These are phyloP conservation scores for Pocillopora meandrina DNA, from an alignment of 92 coral and sea anemone genomes.

Conservation along the genomic window DNA sequence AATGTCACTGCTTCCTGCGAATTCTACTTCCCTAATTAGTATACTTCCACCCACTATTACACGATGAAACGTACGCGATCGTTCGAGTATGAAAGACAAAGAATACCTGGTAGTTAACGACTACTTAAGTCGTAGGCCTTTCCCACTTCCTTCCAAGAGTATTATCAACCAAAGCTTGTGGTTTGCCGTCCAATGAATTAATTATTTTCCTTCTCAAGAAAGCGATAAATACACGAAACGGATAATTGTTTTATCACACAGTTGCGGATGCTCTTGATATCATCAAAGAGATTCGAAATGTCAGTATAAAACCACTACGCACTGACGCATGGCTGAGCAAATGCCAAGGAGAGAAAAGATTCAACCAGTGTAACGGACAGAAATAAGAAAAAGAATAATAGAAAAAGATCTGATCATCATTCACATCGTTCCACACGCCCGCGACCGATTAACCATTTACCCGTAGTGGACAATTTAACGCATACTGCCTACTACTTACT, in stretches of 20 bases:
- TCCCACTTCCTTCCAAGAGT: slow-evolving; percentile 6
- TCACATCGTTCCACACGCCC: not conserved
- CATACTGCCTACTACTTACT: not conserved
- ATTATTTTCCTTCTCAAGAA: not conserved
- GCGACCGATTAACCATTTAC: not conserved
- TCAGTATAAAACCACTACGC: slow-evolving; percentile 7
- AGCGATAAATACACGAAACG: slow-evolving; percentile 3
- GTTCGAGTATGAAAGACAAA: slow-evolving; percentile 8
- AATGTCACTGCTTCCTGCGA: slow-evolving; percentile 33
- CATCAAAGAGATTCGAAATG: slow-evolving; percentile 15
- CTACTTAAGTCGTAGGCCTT: slow-evolving; percentile 5
- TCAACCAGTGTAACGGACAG: not conserved
- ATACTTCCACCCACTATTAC: slow-evolving; percentile 21
- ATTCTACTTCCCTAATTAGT: slow-evolving; percentile 22
- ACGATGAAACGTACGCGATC: not conserved
- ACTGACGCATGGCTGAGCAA: not conserved
- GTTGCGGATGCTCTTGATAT: slow-evolving; percentile 41
- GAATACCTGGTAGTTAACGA: slow-evolving; percentile 10
- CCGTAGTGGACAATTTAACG: not conserved
- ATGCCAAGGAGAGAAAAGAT: slow-evolving; percentile 12
- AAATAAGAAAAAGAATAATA: not conserved
- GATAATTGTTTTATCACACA: slow-evolving; percentile 38
- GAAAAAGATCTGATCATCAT: not conserved
- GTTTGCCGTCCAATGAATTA: slow-evolving; percentile 14
- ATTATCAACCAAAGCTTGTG: not conserved